phyloP scores from a whole-genome alignment of 1,140 invertebrate genomes.

The Drosophila suzukii region DNA sequence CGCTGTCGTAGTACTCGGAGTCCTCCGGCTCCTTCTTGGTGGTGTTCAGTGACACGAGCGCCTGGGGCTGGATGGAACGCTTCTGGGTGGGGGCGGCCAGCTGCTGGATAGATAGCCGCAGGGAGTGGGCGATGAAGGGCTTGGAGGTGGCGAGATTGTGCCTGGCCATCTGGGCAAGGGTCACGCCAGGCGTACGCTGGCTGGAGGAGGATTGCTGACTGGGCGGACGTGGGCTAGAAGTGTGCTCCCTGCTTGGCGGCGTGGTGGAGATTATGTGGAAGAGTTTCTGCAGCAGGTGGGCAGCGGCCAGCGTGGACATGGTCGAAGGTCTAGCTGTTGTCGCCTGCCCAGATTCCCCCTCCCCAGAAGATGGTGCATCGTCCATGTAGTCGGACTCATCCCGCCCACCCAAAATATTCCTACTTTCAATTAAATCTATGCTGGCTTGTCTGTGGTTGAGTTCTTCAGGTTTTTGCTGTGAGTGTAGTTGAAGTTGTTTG shows the following conservation, averaged over 20 bases:
- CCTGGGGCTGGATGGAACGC: slow-evolving; percentile 3
- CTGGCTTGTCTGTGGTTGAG: slow-evolving; percentile 17
- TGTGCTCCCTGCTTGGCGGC: slow-evolving; percentile 1
- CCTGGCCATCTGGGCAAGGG: slow-evolving; percentile 56
- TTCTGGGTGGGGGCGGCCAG: slow-evolving; percentile 44
- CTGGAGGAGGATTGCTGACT: neutral
- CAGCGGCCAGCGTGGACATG: slow-evolving; percentile 57
- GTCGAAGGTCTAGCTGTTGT: slow-evolving; percentile 18
- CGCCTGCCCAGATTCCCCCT: slow-evolving; percentile 4
- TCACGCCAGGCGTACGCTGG: slow-evolving; percentile 19
- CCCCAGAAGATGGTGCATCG: slow-evolving; percentile 24
- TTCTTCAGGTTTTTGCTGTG: slow-evolving; percentile 6
- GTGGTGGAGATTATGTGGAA: slow-evolving; percentile 60
- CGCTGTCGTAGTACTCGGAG: slow-evolving; percentile 51
- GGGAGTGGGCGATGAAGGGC: slow-evolving; percentile 56
- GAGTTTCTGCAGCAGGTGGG: slow-evolving; percentile 47
- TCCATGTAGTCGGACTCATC: slow-evolving; percentile 54
- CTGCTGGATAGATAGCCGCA: slow-evolving; percentile 59
- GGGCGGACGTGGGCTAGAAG: neutral
- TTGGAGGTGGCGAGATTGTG: slow-evolving; percentile 68
- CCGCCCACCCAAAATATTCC: slow-evolving; percentile 15
- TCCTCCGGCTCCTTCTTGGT: slow-evolving; percentile 33
- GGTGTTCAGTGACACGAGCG: neutral
- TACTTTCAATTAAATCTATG: slow-evolving; percentile 6
- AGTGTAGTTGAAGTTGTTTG: neutral